These are phyloP conservation scores for Idaea straminata DNA, from an alignment of 2,888 invertebrate genomes.

Conservation along the genomic window DNA sequence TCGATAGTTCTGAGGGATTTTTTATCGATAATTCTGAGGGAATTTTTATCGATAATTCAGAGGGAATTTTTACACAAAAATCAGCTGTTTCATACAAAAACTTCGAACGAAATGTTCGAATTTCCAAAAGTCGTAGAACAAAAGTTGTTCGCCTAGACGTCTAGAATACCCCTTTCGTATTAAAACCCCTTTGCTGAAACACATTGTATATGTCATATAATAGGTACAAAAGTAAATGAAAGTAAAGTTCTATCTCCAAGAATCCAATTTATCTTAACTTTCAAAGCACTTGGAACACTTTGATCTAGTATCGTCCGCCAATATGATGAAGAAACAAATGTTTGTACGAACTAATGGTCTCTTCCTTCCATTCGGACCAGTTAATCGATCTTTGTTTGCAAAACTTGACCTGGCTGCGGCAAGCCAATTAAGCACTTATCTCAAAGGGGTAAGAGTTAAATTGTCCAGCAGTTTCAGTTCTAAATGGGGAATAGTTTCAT, in stretches of 20 bases:
- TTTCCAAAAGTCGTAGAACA: no score
- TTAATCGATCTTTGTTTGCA: constrained; percentile 41
- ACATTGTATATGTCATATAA: no score
- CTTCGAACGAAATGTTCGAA: no score
- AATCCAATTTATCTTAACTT: neutral
- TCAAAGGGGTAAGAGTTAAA: neutral
- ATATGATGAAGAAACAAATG: constrained; percentile 21
- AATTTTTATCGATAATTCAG: no score
- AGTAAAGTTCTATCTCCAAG: neutral
- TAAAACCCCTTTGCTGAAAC: no score
- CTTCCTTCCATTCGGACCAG: constrained; percentile 33
- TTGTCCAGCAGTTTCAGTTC: neutral
- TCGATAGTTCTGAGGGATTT: no score
- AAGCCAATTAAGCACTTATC: neutral
- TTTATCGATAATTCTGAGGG: no score
- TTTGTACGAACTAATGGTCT: constrained; percentile 38
- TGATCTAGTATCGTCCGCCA: neutral
- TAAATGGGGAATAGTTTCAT: neutral
- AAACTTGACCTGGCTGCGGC: constrained; percentile 8
- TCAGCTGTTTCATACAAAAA: no score
- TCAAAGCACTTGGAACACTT: neutral
- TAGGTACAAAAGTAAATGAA: neutral
- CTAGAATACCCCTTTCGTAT: no score
- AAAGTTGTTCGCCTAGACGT: no score
- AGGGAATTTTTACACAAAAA: no score